Base-by-base conservation (phyloP, 2,888 invertebrate genomes). In the Microplitis manilae region DNA sequence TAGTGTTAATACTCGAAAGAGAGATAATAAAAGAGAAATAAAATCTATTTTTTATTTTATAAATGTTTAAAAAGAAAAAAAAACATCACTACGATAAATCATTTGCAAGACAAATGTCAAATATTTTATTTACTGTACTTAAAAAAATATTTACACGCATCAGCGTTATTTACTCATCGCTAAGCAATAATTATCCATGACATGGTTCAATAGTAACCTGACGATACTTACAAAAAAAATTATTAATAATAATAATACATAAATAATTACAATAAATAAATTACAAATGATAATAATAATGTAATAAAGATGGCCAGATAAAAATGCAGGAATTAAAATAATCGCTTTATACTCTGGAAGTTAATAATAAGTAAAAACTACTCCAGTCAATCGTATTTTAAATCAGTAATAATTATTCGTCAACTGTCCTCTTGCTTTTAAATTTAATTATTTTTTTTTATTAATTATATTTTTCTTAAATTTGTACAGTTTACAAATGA, bases 401-500 rank as follows among this genome's bases (percentile, higher is more conserved):
- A 65, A 64, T 65, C 13, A 13, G 5, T 2, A 62, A 13, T 9
- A 15, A 59, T 70, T 40, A 62, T 62, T 62, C 62, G 62, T 15
- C 9, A 62, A 62, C 6, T 20, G 20, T 59, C 67, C 68, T 68
- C 68, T 60, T 64, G 59, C 61, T 76, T 50, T 68, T 67, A 62
- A 17, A 60, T 41, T 67, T 6, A 40, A n/a, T 60, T 40, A 50
- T 20, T 68, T 65, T 59, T 59, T 75, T 61, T 60, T 60, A n/a
- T 30, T 17, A 17, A 38, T 38, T 7, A 64, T 72, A 41, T 15
- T 71, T 62, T 61, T 73, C 69, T 70, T 76, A 73, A 77, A 81
- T 79, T 75, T 88, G 88, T 87, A 87, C 84, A 87, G 87, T 85
- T 85, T 82, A 85, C 82, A 81, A 83, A 83, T 84, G 77, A 78